These are phyloP conservation scores for Brienomyrus longianalis DNA, from an alignment of 2,113 vertebrate genomes.

Conservation along the genomic window DNA sequence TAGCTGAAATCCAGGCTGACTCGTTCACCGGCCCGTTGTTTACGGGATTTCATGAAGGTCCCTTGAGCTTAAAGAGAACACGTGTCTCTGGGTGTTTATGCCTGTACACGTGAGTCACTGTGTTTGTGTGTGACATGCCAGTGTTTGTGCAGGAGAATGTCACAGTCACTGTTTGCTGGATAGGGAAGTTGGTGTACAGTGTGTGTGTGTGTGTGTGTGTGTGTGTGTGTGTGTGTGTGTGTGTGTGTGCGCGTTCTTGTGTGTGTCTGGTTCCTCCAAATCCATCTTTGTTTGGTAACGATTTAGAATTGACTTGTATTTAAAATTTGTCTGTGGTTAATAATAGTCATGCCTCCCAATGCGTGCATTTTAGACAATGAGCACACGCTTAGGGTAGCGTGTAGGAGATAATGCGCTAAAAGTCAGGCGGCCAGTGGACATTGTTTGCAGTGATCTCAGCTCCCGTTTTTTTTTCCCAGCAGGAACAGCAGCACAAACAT, in stretches of 20 bases:
- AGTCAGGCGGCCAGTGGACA: background rate
- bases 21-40: background rate
- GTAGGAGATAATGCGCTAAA: background rate
- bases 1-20: background rate
- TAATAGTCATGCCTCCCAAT: background rate
- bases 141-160: background rate
- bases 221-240: background rate
- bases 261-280: slow-evolving; percentile 8
- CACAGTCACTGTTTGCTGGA: background rate
- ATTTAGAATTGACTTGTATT: background rate
- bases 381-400: background rate
- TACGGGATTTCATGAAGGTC: background rate
- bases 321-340: background rate
- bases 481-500: background rate
- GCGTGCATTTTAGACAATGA: background rate
- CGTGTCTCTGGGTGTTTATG: slow-evolving; percentile 17
- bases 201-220: background rate
- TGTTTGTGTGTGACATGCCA: background rate
- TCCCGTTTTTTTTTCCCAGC: background rate
- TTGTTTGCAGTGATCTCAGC: background rate
- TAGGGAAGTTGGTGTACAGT: background rate
- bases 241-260: background rate
- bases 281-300: background rate
- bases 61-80: background rate
- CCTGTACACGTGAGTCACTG: background rate